These are phyloP conservation scores for Cynocephalus volans DNA, from an alignment of 2,113 vertebrate species.

Conservation along the genomic window DNA sequence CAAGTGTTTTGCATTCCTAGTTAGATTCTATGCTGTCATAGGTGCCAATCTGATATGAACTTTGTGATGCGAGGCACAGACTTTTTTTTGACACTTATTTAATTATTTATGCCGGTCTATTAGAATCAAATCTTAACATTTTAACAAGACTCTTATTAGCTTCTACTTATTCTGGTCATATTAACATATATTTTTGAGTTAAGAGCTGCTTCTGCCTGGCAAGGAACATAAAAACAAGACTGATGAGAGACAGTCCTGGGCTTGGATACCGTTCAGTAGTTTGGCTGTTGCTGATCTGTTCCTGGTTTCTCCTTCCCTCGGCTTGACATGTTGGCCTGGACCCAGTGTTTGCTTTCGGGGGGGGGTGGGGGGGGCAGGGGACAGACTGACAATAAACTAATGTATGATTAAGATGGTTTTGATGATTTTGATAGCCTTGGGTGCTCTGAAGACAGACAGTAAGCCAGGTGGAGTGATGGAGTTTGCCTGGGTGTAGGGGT, in stretches of 20 bases:
- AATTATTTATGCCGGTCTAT: slow-evolving; percentile 15
- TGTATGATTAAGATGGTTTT: no score
- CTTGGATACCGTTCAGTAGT: neutral
- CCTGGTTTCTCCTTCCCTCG: neutral
- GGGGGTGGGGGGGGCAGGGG: no score
- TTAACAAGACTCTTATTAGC: neutral
- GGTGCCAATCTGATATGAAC: neutral
- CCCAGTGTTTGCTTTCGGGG: neutral
- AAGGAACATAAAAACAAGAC: neutral
- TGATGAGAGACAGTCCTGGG: neutral
- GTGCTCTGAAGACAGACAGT: neutral
- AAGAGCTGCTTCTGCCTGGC: neutral
- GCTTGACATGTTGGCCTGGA: neutral
- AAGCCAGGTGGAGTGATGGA: neutral
- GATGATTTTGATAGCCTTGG: neutral
- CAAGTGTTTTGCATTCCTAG: neutral
- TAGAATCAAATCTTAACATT: slow-evolving; percentile 3
- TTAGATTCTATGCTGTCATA: neutral
- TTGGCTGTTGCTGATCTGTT: neutral
- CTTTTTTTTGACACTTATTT: neutral
- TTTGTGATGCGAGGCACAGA: neutral
- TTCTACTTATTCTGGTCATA: slow-evolving; percentile 23
- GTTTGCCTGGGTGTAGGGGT: neutral
- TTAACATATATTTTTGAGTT: neutral
- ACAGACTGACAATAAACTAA: neutral